Evolutionary conservation across 2,797 vertebrate genomes (phyloP).

Genomic region (Hydrolagus colliei): DNA sequence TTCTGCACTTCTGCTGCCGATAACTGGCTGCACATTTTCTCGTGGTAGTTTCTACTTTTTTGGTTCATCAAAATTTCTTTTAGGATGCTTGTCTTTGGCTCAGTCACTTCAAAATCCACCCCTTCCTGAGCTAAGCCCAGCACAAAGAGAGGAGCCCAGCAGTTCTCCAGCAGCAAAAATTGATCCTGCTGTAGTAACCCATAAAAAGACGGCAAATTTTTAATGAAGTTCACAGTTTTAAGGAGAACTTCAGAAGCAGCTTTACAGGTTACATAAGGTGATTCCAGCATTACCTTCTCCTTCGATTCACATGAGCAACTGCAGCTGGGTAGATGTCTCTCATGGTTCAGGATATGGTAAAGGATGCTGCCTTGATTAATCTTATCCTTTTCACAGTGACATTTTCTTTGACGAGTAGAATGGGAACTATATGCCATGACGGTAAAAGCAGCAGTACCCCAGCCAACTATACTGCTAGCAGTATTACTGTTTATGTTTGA

Average conservation of each 20-base stretch:
- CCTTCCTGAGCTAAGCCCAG: conserved; percentile 46
- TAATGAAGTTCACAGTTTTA: conserved; percentile 46
- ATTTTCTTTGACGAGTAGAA: conserved; percentile 23
- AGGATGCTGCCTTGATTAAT: conserved; percentile 38
- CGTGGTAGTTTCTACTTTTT: conserved; percentile 31
- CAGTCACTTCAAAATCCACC: conserved; percentile 44
- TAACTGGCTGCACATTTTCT: conserved; percentile 24
- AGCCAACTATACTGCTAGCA: conserved; percentile 1
- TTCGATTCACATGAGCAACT: conserved; percentile 36
- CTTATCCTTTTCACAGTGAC: conserved; percentile 31
- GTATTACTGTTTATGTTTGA: conserved; percentile 38
- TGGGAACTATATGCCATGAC: conserved; percentile 35
- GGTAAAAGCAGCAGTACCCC: conserved; percentile 22
- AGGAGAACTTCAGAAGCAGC: conserved; percentile 45
- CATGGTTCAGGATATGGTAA: conserved; percentile 39
- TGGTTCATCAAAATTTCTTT: conserved; percentile 46
- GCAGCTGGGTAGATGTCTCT: not conserved
- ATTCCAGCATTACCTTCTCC: conserved; percentile 41
- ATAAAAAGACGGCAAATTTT: conserved; percentile 48
- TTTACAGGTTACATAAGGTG: conserved; percentile 34
- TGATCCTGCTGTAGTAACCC: conserved; percentile 43
- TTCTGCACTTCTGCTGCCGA: conserved; percentile 41
- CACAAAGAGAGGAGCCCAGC: conserved; percentile 45
- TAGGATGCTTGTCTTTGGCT: conserved; percentile 42
- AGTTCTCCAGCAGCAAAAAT: conserved; percentile 38